Evolutionary conservation across 1,140 invertebrate genomes (phyloP).

Genomic region (Drosophila serrata): DNA sequence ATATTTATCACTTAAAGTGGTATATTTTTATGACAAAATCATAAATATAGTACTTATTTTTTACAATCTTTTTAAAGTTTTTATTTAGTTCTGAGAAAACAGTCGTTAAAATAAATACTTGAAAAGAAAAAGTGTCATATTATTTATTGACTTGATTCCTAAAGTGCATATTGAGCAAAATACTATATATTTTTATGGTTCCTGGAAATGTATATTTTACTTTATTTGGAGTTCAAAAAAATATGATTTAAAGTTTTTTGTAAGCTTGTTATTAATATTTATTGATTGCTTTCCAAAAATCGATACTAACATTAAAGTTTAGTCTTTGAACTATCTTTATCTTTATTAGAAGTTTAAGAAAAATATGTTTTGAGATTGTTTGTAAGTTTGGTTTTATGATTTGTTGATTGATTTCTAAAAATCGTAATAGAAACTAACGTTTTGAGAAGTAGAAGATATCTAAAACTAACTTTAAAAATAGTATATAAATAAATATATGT

Average conservation of each 20-base stretch:
- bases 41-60: constrained; percentile 4
- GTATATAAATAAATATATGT: neutral
- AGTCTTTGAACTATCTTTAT: no score
- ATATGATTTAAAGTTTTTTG: neutral
- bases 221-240: neutral
- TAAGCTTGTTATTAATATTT: neutral
- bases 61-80: neutral
- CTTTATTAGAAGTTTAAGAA: no score
- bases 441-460: no score
- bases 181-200: constrained; percentile 7
- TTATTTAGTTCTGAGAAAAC: neutral
- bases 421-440: no score
- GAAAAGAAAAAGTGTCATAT: constrained; percentile 17
- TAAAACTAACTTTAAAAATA: no score
- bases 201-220: neutral
- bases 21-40: constrained; percentile 1
- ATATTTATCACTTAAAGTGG: neutral
- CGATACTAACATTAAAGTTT: no score
- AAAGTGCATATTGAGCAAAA: constrained; percentile 9
- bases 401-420: no score
- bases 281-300: neutral
- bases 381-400: no score
- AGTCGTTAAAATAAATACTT: constrained; percentile 6
- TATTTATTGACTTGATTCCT: constrained; percentile 19
- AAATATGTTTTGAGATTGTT: no score